Conservation (phyloP, 2,888 invertebrate species). For the Dynastes hyllus region DNA sequence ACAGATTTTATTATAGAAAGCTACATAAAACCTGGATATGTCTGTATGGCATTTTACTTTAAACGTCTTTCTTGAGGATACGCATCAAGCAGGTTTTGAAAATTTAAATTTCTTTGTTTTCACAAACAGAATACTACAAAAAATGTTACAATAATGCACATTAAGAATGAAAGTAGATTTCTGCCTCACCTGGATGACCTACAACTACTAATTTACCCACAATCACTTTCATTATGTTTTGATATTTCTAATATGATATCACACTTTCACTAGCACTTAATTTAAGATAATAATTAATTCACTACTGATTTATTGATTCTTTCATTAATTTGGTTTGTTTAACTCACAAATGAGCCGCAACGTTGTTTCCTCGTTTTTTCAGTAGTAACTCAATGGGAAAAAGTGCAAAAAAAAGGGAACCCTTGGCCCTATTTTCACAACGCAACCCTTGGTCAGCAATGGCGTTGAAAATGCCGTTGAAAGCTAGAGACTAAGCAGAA, state of each 20-base stretch:
- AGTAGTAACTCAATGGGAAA: conserved; percentile 24
- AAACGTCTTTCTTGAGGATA: neutral
- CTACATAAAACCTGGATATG: neutral
- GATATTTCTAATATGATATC: neutral
- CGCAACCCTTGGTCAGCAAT: neutral
- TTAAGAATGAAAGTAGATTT: conserved; percentile 34
- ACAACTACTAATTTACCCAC: conserved; percentile 91
- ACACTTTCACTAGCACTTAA: conserved; percentile 9
- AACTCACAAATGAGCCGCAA: neutral
- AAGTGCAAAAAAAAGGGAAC: neutral
- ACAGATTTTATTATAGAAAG: neutral
- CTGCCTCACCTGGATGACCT: conserved; percentile 83
- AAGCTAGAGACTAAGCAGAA: no score
- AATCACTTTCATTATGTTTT: conserved; percentile 80
- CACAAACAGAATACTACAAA: conserved; percentile 12
- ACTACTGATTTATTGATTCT: neutral
- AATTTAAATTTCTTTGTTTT: conserved; percentile 11
- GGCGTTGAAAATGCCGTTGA: no score
- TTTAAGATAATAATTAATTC: no score
- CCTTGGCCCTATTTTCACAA: neutral
- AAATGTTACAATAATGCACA: neutral
- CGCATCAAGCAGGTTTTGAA: neutral
- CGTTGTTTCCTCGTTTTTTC: conserved; percentile 24
- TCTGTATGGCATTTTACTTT: neutral
- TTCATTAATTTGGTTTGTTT: neutral